Evolutionary conservation across 2,113 vertebrate species (phyloP), one percentile per base, ranked within the genome.

Genomic region (Procapra przewalskii): DNA sequence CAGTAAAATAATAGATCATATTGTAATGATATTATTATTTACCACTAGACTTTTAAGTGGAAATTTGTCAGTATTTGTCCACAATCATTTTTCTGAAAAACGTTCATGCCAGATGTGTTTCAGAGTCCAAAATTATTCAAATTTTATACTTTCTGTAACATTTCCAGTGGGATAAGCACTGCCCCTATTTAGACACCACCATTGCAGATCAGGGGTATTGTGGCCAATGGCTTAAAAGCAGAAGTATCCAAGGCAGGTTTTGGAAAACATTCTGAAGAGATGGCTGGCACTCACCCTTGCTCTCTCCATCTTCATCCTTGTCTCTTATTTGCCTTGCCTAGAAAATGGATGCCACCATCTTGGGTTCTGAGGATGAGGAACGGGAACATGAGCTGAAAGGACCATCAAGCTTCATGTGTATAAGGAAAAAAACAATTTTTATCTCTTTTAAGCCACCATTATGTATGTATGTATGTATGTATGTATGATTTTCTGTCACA

Each of bases 141-240:
- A 77, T 48, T 92, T 64, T 95, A 29, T 36, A 43, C 52, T 59
- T 48, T 87, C 25, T 60, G n/a, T 88, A 33, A 52, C 3, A 6
- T 45, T 83, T 88, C 54, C 45, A 67, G 71, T 36, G 48, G 40
- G 15, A 5, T 48, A 33, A 64, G 21, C 2, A 3, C 27, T 25
- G 31, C 11, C 59, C 33, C 13, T 48, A 31, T 45, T 33, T 59
- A 71, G 52, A 43, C 14, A 27, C 23, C 12, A 79, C 95, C 97
- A 77, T 90, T 91, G 97, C 96, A 98, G 90, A 86, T 93, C 95
- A 97, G 97, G 97, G 96, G 97, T 97, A 2, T 11, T 97, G 97
- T 97, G 98, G 88, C 88, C 90, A 96, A 79, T 81, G 67, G 77
- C 94, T 33, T 98, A 97, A 98, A 97, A 97, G 15, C 33, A 55